A percentile compares a stretch with the other conserved stretches of the same genome.
Evolutionary conservation across 1,140 invertebrate species (phyloP).

Genomic region (Drosophila asahinai): DNA sequence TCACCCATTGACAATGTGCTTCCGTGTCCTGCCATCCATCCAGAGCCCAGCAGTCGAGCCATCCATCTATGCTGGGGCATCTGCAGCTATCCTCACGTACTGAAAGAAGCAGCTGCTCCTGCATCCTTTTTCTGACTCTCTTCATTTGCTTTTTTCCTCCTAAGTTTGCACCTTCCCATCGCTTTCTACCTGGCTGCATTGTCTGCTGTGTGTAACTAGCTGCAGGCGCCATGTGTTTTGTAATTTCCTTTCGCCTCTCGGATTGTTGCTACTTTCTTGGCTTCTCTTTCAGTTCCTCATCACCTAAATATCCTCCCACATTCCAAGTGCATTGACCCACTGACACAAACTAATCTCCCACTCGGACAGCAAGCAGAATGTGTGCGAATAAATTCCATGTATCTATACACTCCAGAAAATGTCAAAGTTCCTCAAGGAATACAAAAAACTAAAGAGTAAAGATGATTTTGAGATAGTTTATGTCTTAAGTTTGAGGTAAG

Average conservation of each 20-base stretch:
- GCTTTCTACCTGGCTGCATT: slow-evolving; percentile 49
- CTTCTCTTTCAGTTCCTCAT: not conserved
- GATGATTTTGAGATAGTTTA: too few species aligned
- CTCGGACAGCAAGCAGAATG: slow-evolving; percentile 8
- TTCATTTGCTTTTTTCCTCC: slow-evolving; percentile 52
- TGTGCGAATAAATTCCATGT: slow-evolving; percentile 7
- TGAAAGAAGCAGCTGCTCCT: slow-evolving; percentile 46
- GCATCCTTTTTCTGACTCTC: slow-evolving; percentile 23
- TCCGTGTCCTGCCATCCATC: slow-evolving; percentile 46
- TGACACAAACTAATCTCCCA: slow-evolving; percentile 53
- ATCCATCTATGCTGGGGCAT: slow-evolving; percentile 30
- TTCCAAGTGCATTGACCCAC: slow-evolving; percentile 72
- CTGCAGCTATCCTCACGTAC: slow-evolving; percentile 22
- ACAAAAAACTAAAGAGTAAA: too few species aligned
- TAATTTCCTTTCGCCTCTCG: slow-evolving; percentile 56
- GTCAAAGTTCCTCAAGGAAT: not conserved
- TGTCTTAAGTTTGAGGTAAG: too few species aligned
- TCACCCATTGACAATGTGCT: slow-evolving; percentile 65
- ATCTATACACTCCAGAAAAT: not conserved
- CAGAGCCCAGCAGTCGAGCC: not conserved
- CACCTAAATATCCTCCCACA: slow-evolving; percentile 5
- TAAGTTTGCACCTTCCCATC: slow-evolving; percentile 3
- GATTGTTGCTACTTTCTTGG: slow-evolving; percentile 37
- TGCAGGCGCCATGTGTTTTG: slow-evolving; percentile 71
- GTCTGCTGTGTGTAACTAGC: slow-evolving; percentile 68